Conservation (phyloP, 2,888 invertebrate genomes). For the Folsomia candida region DNA sequence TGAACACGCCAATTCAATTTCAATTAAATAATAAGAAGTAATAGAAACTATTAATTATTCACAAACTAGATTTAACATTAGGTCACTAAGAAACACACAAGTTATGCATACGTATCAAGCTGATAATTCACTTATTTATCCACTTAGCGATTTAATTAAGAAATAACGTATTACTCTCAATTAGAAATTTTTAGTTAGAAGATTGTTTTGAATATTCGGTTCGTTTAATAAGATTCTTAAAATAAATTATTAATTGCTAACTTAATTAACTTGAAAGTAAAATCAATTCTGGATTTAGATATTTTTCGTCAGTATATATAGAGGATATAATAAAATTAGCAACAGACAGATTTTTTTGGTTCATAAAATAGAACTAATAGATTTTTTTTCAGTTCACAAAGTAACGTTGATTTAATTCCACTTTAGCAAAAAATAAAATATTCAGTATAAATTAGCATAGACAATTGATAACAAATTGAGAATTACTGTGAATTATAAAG, state of each 20-base stretch:
- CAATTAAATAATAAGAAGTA: too few species aligned
- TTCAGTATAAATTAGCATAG: conserved; percentile 18
- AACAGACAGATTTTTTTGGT: neutral
- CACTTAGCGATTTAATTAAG: conserved; percentile 18
- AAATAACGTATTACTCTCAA: conserved; percentile 11
- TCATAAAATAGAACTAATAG: too few species aligned
- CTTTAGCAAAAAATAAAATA: too few species aligned
- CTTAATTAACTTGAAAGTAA: neutral
- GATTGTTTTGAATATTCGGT: neutral
- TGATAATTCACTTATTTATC: neutral
- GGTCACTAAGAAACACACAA: conserved; percentile 11
- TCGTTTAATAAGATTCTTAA: neutral
- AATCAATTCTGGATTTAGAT: neutral
- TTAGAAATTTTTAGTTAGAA: neutral
- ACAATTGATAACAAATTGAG: conserved; percentile 18
- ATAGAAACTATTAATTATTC: conserved; percentile 8
- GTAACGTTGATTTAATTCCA: too few species aligned
- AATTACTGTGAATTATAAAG: conserved; percentile 20
- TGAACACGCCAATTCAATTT: too few species aligned
- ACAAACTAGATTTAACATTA: conserved; percentile 1
- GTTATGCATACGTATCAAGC: conserved; percentile 15
- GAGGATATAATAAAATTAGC: conserved; percentile 11
- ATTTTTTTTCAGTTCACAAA: too few species aligned
- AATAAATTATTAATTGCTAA: neutral
- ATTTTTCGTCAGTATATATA: conserved; percentile 10